Evolutionary conservation across 2,113 vertebrate species (phyloP).

Genomic region (Cyphotilapia sp.): DNA sequence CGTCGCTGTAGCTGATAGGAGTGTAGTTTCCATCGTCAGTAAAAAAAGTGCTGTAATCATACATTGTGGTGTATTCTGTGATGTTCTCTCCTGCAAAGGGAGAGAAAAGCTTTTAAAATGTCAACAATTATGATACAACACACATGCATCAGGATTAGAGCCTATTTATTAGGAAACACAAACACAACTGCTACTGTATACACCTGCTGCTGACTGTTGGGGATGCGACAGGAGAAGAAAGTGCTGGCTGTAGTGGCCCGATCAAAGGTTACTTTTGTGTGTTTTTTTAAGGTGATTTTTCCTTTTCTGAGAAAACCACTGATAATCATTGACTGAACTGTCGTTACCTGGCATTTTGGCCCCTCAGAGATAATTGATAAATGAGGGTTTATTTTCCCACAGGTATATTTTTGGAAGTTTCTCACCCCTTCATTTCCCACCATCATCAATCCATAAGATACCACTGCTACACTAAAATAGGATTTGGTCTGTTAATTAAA

Average conservation of each 20-base stretch:
- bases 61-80: accelerated
- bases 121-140: not conserved
- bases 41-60: not conserved
- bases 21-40: accelerated
- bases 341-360: not conserved
- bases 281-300: not conserved
- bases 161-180: not conserved
- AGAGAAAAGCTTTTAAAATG: not conserved
- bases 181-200: not conserved
- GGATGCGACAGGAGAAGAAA: not conserved
- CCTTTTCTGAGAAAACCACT: not conserved
- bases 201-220: not conserved
- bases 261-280: not conserved
- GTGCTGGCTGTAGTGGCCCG: not conserved
- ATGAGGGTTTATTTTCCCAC: not conserved
- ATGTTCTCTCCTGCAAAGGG: not conserved
- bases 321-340: not conserved
- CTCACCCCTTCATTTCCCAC: not conserved
- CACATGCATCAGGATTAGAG: not conserved
- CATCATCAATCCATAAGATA: not conserved
- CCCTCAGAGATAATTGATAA: not conserved
- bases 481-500: not conserved
- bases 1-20: not conserved
- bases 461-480: not conserved
- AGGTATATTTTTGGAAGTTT: not conserved